phyloP scores from a whole-genome alignment of 2,888 invertebrate species.

The Aphidius colemani region DNA sequence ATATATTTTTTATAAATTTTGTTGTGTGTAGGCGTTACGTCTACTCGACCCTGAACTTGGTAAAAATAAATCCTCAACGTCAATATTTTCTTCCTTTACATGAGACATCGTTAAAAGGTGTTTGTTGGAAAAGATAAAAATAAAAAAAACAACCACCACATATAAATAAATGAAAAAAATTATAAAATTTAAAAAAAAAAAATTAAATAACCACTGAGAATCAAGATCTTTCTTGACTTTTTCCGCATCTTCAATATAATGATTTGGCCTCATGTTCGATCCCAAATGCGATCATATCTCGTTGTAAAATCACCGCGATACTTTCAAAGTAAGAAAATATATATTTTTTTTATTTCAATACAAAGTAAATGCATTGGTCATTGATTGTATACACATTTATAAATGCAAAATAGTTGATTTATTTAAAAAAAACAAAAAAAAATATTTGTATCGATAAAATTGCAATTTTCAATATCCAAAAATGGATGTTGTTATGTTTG shows the following conservation, averaged over 20 bases:
- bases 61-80: constrained; percentile 29
- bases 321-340: constrained; percentile 17
- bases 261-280: not conserved
- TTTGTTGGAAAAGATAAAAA: constrained; percentile 33
- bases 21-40: constrained; percentile 28
- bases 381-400: constrained; percentile 2
- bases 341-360: not conserved
- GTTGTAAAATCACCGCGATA: constrained; percentile 5
- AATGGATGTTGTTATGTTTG: constrained; percentile 24
- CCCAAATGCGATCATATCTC: constrained; percentile 18
- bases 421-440: not conserved
- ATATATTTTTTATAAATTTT: not conserved
- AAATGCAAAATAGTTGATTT: constrained; percentile 26
- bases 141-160: not conserved
- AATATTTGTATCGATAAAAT: constrained; percentile 12
- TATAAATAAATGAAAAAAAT: not conserved
- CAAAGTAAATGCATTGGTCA: too few relatives aligned
- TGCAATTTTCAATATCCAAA: constrained; percentile 21
- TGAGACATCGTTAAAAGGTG: constrained; percentile 34
- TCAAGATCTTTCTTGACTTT: not conserved
- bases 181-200: not conserved
- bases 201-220: too few relatives aligned
- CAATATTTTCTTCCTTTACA: constrained; percentile 21
- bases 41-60: constrained; percentile 35
- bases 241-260: constrained; percentile 1